Conservation (phyloP, 1,140 invertebrate species). For the Scaptomyza graminum region DNA sequence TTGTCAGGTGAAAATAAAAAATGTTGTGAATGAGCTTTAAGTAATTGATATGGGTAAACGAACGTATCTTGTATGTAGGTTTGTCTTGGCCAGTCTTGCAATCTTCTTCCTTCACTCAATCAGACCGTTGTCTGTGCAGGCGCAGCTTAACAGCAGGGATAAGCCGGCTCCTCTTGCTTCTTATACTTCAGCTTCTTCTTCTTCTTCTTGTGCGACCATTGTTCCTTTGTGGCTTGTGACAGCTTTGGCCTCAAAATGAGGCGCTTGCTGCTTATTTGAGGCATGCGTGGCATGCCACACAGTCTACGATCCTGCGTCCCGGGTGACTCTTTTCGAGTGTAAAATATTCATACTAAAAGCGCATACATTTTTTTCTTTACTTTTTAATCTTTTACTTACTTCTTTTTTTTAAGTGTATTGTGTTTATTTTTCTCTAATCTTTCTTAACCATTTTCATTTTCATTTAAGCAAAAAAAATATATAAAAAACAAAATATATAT, state of each 20-base stretch:
- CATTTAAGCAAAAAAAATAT: constrained; percentile 42
- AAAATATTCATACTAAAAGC: constrained; percentile 73
- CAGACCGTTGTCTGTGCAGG: constrained; percentile 40
- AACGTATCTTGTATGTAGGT: neutral
- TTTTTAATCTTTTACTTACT: constrained; percentile 52
- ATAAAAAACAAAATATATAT: constrained; percentile 9
- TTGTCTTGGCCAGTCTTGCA: constrained; percentile 7
- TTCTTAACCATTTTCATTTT: constrained; percentile 67
- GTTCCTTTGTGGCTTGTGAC: constrained; percentile 74
- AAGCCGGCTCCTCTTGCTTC: constrained; percentile 14
- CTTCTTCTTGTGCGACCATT: constrained; percentile 60
- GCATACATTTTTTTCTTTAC: constrained; percentile 47
- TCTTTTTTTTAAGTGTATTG: constrained; percentile 22
- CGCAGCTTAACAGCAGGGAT: constrained; percentile 54
- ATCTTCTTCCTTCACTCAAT: constrained; percentile 65
- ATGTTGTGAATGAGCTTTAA: constrained; percentile 83
- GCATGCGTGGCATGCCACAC: constrained; percentile 57
- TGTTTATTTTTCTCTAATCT: constrained; percentile 25
- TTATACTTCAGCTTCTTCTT: too few species aligned
- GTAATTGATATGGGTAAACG: constrained; percentile 83
- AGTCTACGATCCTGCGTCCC: constrained; percentile 24
- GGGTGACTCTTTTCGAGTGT: constrained; percentile 45
- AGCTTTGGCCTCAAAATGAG: constrained; percentile 78
- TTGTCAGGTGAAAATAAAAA: constrained; percentile 84
- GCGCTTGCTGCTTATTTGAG: constrained; percentile 78